phyloP scores from a whole-genome alignment of 2,888 invertebrate species.

The Drosophila kanekoi region DNA sequence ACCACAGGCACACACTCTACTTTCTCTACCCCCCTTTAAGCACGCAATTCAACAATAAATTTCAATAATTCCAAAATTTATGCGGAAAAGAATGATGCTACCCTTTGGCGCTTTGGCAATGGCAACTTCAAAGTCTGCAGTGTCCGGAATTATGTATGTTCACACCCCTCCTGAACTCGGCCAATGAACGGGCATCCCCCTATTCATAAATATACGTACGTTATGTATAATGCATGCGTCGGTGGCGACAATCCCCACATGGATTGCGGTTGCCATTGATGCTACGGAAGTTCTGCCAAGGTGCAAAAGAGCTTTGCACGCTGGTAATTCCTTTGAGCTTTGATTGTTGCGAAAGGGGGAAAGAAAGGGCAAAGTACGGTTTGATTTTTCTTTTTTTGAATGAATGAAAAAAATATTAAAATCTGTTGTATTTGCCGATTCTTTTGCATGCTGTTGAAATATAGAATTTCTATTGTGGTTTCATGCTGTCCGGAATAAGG shows the following conservation, averaged over 20 bases:
- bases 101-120: constrained; percentile 37
- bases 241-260: constrained; percentile 52
- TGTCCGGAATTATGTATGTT: constrained; percentile 37
- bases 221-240: constrained; percentile 50
- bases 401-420: constrained; percentile 52
- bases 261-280: constrained; percentile 60
- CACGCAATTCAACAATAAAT: constrained; percentile 64
- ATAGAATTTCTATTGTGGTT: constrained; percentile 61
- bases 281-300: constrained; percentile 45
- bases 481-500: constrained; percentile 19
- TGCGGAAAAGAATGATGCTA: constrained; percentile 49
- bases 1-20: constrained; percentile 10
- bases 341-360: constrained; percentile 38
- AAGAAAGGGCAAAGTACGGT: constrained; percentile 18
- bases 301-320: constrained; percentile 63
- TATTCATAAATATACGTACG: constrained; percentile 21
- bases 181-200: constrained; percentile 46
- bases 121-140: constrained; percentile 63
- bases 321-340: constrained; percentile 71
- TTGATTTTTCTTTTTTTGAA: constrained; percentile 16
- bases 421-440: constrained; percentile 22
- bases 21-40: background rate
- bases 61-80: constrained; percentile 76
- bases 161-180: constrained; percentile 7
- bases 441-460: constrained; percentile 55